Base-by-base conservation (phyloP, 2,888 invertebrate species). In the Holacanthella duospinosa region DNA sequence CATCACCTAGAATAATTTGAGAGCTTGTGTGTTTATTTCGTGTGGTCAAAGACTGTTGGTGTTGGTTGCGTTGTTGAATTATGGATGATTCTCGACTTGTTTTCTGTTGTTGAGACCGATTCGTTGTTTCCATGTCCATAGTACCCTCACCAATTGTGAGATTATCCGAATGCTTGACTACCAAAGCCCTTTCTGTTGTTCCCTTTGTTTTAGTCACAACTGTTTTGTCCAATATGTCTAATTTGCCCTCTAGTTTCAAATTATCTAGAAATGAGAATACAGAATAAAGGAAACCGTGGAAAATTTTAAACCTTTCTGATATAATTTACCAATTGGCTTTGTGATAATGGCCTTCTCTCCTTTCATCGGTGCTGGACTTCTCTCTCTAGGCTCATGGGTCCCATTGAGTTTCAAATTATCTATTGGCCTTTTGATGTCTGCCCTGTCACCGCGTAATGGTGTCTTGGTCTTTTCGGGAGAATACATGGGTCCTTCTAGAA, bases 221-320 rank as follows among this genome's bases (percentile, higher is more conserved):
- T 4, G 62, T 62, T 25, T 65, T 65, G 19, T 60, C 60, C 21
- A 65, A 24, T 25, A 63, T 65, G 43, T 68, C 64, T 43, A 68
- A 59, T 59, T 79, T 81, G 1, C 86, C 87, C 75, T 86, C 85
- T 81, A 86, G 83, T 74, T 80, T 82, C 1, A 83, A 74, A 73
- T 83, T 82, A 70, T 83, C 83, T 69, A 79, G 78, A 69, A 48
- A 48, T n/a, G 12, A 48, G 4, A 48, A 21, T 36, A 48, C 4
- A 48, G 77, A 48, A 48, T 48, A 9, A 21, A 48, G 21, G 12
- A 48, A 48, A 48, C 6, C 6, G 6, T 9, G 48, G 21, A 4
- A n/a, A 48, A 48, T 48, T 16, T 48, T 48, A 21, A 48, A 36
- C 36, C n/a, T n/a, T n/a, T n/a, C n/a, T n/a, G n/a, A n/a, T n/a